phyloP scores from a whole-genome alignment of 1,140 invertebrate species.

The Pogonomyrmex californicus region DNA sequence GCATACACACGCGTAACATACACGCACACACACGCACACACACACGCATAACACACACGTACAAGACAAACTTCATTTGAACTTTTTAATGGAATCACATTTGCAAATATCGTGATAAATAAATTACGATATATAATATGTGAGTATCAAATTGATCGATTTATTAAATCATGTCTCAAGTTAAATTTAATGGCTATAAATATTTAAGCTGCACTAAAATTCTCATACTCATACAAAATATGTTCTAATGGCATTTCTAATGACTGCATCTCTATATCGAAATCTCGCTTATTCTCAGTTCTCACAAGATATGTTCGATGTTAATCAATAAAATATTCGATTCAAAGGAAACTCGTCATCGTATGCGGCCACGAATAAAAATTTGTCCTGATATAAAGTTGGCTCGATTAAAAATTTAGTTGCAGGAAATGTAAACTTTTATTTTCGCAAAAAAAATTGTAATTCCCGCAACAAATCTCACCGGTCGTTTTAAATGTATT shows the following conservation, averaged over 20 bases:
- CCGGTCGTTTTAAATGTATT: slow-evolving; percentile 58
- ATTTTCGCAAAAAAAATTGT: slow-evolving; percentile 61
- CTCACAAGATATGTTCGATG: slow-evolving; percentile 27
- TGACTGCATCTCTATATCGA: slow-evolving; percentile 49
- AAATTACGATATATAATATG: neutral
- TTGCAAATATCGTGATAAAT: neutral
- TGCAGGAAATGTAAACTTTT: slow-evolving; percentile 66
- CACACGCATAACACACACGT: neutral
- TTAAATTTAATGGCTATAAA: neutral
- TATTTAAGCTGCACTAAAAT: slow-evolving; percentile 60
- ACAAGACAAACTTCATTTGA: neutral
- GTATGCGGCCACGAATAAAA: slow-evolving; percentile 41
- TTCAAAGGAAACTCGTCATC: slow-evolving; percentile 29
- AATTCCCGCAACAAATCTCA: slow-evolving; percentile 63
- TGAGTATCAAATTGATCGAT: neutral
- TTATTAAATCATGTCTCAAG: neutral
- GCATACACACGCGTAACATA: too few relatives aligned
- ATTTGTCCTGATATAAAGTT: slow-evolving; percentile 62
- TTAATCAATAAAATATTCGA: slow-evolving; percentile 67
- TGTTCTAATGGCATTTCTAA: slow-evolving; percentile 56
- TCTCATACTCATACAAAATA: slow-evolving; percentile 62
- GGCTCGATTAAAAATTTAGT: slow-evolving; percentile 64
- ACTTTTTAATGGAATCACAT: neutral
- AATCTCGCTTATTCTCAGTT: slow-evolving; percentile 52
- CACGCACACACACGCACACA: too few relatives aligned